Conservation (phyloP, 2,113 vertebrate species). For the Neoarius graeffei region DNA sequence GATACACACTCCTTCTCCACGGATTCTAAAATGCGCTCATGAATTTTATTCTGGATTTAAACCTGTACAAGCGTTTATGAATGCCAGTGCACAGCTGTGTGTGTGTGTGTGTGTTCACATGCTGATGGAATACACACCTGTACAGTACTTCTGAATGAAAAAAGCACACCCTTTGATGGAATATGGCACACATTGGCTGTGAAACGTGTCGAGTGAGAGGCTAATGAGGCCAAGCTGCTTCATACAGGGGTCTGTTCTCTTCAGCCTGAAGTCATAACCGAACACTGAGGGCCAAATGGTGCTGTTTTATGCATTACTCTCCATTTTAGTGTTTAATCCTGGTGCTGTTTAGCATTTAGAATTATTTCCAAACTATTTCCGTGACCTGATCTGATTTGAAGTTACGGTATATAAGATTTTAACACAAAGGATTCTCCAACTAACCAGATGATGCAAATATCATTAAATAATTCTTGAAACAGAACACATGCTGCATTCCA, state of each 20-base stretch:
- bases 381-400: not conserved
- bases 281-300: not conserved
- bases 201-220: not conserved
- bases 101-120: conserved; percentile 14
- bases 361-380: too few relatives aligned
- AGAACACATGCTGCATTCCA: not conserved
- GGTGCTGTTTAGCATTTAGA: not conserved
- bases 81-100: not conserved
- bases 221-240: not conserved
- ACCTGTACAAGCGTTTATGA: not conserved
- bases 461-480: not conserved
- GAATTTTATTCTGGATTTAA: not conserved
- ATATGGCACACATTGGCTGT: not conserved
- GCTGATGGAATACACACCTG: conserved; percentile 8
- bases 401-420: not conserved
- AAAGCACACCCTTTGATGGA: not conserved
- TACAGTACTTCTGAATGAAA: not conserved
- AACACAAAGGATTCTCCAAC: not conserved
- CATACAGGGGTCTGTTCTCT: not conserved
- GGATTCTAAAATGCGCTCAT: not conserved
- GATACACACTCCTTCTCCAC: not conserved
- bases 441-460: too few relatives aligned
- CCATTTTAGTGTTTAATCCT: not conserved
- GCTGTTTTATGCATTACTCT: not conserved
- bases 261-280: not conserved